Evolutionary conservation across 2,113 vertebrate species (phyloP), one percentile per base, ranked within the genome.

Genomic region (Bos indicus): DNA sequence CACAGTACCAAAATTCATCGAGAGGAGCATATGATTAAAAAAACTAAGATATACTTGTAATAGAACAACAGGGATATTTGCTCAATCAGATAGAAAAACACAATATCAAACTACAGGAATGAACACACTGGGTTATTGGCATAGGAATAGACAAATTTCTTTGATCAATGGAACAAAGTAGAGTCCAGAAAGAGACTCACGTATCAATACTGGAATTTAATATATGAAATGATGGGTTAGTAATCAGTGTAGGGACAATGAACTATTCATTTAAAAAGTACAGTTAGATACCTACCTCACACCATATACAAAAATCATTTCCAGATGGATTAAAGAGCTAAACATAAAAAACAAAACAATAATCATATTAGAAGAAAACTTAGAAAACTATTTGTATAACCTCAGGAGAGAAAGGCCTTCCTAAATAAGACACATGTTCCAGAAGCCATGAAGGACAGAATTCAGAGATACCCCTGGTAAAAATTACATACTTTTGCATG

Each of bases 251-350:
- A 87, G 91, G 93, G 89, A 97, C 91, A 97, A 97, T 97, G 96
- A 89, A 97, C 95, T 95, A 82, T 92, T 98, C 91, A 97, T 97
- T 96, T 90, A 90, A 97, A 97, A 97, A 97, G 97, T 91, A 97
- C 94, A 74, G 97, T 95, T 97, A 96, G 98, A 97, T 98, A 98
- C 98, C 98, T 98, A 98, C 98, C 98, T 98, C 98, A 98, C 98
- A 98, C 98, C 98, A 98, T 98, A 98, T 98, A 98, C 98, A 98
- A 98, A 98, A 98, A 98, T 98, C 98, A 98, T 98, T 98, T 96
- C 98, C 98, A 98, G 98, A 98, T 98, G 98, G 98, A 98, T 98
- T 98, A 98, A 98, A 98, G 98, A 98, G 98, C 98, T 98, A 98
- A 98, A 98, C 97, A 96, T 98, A 98, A 98, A 97, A 98, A 98